Evolutionary conservation across 2,797 vertebrate genomes (phyloP).

Genomic region (Martes flavigula): DNA sequence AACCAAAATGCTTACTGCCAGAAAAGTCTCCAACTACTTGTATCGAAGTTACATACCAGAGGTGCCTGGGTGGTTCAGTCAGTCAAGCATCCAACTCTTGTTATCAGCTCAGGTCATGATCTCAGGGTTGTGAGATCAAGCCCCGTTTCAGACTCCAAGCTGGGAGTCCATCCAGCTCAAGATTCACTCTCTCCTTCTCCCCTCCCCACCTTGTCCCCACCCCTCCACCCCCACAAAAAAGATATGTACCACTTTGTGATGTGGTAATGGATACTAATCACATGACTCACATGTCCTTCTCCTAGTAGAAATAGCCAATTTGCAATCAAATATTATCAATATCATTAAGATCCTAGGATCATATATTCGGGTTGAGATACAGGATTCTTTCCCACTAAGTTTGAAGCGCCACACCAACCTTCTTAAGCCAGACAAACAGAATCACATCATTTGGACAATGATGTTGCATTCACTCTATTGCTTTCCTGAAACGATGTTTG

Average conservation of each 20-base stretch:
- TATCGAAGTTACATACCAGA: neutral
- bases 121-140: neutral
- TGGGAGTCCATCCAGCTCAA: neutral
- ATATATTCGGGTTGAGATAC: neutral
- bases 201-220: neutral
- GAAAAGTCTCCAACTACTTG: neutral
- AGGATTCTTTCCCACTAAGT: conserved; percentile 3
- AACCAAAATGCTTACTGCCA: neutral
- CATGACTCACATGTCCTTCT: neutral
- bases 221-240: neutral
- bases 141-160: neutral
- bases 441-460: neutral
- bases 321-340: neutral
- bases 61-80: neutral
- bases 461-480: neutral
- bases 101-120: neutral
- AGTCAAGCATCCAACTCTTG: neutral
- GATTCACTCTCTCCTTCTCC: neutral
- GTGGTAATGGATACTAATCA: neutral
- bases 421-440: neutral
- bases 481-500: conserved; percentile 11
- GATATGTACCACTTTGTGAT: neutral
- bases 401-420: neutral
- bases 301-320: neutral
- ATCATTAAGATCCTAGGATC: neutral